These are phyloP conservation scores for Hippocampus guttulatus DNA, from an alignment of 2,113 vertebrate genomes.

Conservation along the genomic window DNA sequence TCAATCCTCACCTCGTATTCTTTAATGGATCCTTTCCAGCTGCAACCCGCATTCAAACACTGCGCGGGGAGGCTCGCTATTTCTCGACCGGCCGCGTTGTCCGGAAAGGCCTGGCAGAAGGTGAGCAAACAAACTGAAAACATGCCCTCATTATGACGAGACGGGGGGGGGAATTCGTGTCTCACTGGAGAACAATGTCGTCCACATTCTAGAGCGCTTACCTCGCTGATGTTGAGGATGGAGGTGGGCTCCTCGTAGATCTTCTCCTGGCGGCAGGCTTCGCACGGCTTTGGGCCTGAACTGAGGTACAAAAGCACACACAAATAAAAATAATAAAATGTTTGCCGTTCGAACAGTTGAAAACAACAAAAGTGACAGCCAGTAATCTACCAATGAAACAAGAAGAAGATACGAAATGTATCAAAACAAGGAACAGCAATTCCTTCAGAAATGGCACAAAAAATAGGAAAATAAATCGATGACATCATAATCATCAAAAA, in stretches of 20 bases:
- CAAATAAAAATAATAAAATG: not conserved
- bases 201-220: constrained; percentile 21
- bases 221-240: constrained; percentile 75
- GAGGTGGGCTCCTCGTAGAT: constrained; percentile 87
- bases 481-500: no score
- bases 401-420: no score
- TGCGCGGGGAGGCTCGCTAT: constrained; percentile 85
- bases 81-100: constrained; percentile 89
- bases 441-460: no score
- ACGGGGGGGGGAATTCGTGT: not conserved
- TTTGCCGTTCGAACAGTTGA: constrained; percentile 12
- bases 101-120: constrained; percentile 78
- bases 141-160: not conserved
- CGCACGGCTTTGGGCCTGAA: constrained; percentile 84
- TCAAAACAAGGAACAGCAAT: no score
- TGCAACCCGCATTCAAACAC: constrained; percentile 79
- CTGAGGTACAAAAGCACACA: constrained; percentile 60
- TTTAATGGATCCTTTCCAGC: constrained; percentile 86
- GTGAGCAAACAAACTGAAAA: not conserved
- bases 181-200: not conserved
- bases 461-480: no score
- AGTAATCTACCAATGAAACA: no score
- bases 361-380: not conserved
- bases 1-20: constrained; percentile 82
- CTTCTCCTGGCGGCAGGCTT: constrained; percentile 85